phyloP scores from a whole-genome alignment of 2,113 vertebrate genomes.

The Mystacornis crossleyi region DNA sequence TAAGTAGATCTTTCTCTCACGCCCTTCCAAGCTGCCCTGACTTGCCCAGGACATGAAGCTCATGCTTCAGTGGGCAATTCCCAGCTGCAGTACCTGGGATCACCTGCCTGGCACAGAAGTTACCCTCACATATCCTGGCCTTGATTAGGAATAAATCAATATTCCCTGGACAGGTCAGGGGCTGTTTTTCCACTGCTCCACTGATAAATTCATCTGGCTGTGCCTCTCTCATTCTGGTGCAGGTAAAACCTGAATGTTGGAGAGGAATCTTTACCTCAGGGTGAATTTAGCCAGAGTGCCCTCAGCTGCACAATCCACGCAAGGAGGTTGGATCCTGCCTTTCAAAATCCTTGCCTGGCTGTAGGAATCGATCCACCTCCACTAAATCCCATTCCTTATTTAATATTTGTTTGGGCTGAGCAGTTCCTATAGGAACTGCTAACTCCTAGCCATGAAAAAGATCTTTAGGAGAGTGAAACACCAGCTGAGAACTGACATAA shows the following conservation, averaged over 20 bases:
- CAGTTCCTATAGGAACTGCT: background rate
- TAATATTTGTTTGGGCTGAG: background rate
- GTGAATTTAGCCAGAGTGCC: background rate
- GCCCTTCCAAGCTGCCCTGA: background rate
- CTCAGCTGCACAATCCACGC: background rate
- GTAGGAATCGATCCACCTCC: background rate
- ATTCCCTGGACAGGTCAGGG: background rate
- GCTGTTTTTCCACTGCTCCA: background rate
- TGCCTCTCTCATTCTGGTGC: background rate
- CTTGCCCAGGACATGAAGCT: background rate
- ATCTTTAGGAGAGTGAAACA: background rate
- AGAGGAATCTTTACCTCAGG: background rate
- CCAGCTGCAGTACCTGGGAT: background rate
- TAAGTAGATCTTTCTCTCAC: background rate
- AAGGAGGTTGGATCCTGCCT: background rate
- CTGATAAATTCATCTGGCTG: background rate
- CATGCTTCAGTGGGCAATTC: background rate
- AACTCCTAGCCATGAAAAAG: background rate
- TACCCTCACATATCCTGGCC: background rate
- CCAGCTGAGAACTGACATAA: background rate
- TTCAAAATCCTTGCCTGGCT: background rate
- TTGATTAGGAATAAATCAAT: conserved; percentile 3
- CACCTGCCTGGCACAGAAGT: background rate
- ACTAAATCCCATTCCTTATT: background rate
- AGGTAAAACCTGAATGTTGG: background rate